phyloP scores from a whole-genome alignment of 2,797 vertebrate species.

The Arrhamphus sclerolepis region DNA sequence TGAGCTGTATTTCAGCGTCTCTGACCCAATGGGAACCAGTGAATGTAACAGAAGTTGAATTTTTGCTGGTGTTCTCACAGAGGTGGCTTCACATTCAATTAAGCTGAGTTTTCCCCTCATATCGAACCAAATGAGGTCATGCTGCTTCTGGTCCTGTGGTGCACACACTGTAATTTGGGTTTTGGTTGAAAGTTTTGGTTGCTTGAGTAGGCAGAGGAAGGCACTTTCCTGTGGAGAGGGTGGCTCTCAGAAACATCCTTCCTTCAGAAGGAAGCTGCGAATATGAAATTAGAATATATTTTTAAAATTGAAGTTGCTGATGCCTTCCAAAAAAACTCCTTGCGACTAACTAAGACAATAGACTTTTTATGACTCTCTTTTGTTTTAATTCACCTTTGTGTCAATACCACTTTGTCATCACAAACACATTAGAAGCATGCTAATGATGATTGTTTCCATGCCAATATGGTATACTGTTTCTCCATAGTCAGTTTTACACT shows the following conservation, averaged over 20 bases:
- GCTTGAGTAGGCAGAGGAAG: conserved; percentile 31
- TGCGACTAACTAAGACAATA: neutral
- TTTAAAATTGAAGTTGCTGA: conserved; percentile 9
- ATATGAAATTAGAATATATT: neutral
- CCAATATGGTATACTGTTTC: no score
- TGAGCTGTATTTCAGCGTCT: conserved; percentile 28
- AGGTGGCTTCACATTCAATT: conserved; percentile 61
- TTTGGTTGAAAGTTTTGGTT: conserved; percentile 35
- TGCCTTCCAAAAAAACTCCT: neutral
- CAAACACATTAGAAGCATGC: no score
- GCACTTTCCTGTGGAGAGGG: conserved; percentile 27
- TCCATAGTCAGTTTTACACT: no score
- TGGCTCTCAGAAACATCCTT: conserved; percentile 8
- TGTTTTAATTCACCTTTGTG: neutral
- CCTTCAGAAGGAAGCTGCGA: conserved; percentile 2
- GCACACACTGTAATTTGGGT: conserved; percentile 45
- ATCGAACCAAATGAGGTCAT: conserved; percentile 60
- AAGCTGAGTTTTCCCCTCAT: conserved; percentile 39
- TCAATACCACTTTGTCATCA: no score
- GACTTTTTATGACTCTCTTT: neutral
- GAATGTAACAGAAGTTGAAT: conserved; percentile 43
- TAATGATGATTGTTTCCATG: no score
- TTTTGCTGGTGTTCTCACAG: conserved; percentile 43
- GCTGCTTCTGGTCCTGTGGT: conserved; percentile 35
- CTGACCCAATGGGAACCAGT: conserved; percentile 29